A percentile compares a stretch with the other conserved stretches of the same genome.
These are phyloP conservation scores for Drymodes brunneopygia DNA, from an alignment of 2,113 vertebrate species.

Conservation along the genomic window DNA sequence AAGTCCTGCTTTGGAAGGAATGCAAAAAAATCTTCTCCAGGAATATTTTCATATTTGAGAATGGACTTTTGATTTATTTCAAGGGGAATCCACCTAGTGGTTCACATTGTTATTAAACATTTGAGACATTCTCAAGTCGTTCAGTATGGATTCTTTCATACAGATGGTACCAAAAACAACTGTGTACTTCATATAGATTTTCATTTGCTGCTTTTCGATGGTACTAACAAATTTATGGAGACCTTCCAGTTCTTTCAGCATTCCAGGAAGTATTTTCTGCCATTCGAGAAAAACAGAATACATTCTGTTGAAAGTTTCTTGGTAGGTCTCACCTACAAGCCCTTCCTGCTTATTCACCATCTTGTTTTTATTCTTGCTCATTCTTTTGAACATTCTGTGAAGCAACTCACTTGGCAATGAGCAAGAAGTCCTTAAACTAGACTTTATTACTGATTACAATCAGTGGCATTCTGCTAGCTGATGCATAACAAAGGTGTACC, in stretches of 20 bases:
- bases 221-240: not conserved
- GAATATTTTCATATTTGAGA: not conserved
- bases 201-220: not conserved
- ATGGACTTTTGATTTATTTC: not conserved
- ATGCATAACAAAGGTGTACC: not conserved
- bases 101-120: not conserved
- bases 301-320: not conserved
- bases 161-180: not conserved
- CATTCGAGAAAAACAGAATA: slow-evolving; percentile 37
- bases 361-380: not conserved
- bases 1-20: not conserved
- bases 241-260: not conserved
- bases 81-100: not conserved
- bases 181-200: not conserved
- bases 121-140: not conserved
- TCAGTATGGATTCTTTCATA: not conserved
- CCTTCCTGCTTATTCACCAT: not conserved
- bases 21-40: not conserved
- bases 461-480: not conserved
- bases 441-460: not conserved
- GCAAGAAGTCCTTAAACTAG: not conserved
- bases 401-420: not conserved
- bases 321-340: not conserved
- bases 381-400: not conserved
- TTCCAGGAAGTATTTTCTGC: not conserved